Conservation (phyloP, 2,888 invertebrate genomes). For the Lepidochrysops patricia region DNA sequence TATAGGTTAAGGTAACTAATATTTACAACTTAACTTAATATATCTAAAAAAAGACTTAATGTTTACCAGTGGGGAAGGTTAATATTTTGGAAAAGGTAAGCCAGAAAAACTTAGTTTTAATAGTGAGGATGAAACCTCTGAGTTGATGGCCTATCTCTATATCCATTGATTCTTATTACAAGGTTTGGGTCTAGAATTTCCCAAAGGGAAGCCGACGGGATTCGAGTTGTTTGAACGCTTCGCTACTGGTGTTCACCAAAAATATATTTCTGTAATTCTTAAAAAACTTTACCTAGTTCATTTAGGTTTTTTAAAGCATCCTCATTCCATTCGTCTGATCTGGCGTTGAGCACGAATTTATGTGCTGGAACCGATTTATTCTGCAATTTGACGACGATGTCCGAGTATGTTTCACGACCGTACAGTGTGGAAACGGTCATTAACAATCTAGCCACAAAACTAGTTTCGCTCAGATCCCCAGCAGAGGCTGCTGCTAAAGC, state of each 20-base stretch:
- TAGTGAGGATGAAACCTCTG: too few species aligned
- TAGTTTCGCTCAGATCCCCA: slow-evolving; percentile 79
- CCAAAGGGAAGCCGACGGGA: too few species aligned
- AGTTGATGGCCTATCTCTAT: too few species aligned
- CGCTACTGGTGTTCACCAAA: neutral
- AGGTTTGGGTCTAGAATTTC: too few species aligned
- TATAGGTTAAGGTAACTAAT: too few species aligned
- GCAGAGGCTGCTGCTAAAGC: slow-evolving; percentile 82
- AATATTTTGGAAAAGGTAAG: too few species aligned
- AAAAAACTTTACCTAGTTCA: slow-evolving; percentile 75
- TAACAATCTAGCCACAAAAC: slow-evolving; percentile 89
- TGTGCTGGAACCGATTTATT: slow-evolving; percentile 86
- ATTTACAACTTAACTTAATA: too few species aligned
- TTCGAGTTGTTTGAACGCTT: too few species aligned
- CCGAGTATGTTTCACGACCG: slow-evolving; percentile 86
- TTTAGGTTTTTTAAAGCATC: slow-evolving; percentile 78
- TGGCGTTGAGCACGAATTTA: slow-evolving; percentile 90
- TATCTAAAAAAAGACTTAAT: too few species aligned
- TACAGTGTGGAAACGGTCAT: slow-evolving; percentile 88
- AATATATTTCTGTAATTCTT: neutral
- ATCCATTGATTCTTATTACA: too few species aligned
- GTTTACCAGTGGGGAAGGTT: too few species aligned
- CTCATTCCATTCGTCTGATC: slow-evolving; percentile 91
- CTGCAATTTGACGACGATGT: slow-evolving; percentile 84
- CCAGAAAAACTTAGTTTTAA: too few species aligned